Base-by-base conservation (phyloP, 2,888 invertebrate genomes). In the Gymnosoma rotundatum region DNA sequence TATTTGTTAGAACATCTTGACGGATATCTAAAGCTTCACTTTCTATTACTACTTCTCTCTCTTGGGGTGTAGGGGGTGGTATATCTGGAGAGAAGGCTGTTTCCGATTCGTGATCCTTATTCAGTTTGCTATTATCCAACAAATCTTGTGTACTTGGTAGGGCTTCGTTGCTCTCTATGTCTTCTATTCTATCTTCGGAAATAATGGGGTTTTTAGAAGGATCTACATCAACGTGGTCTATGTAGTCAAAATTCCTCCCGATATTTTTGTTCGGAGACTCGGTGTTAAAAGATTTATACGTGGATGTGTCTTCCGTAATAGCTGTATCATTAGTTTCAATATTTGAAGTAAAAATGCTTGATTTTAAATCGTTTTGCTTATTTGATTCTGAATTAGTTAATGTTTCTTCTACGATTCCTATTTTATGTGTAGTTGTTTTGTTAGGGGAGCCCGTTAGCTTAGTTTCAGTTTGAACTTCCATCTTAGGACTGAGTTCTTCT, bases 31-130 rank as follows among this genome's bases (percentile, higher is more conserved):
- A 4, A 18, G 42, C n/a, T 42, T 78, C 83, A 70, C 63, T 50
- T 66, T 83, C 79, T 18, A 83, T 54, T 54, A 72, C 48, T 16
- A 79, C 25, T 38, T 83, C 80, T 38, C 61, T 54, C 32, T 72
- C 66, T 38, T 79, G 75, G 0, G 72, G 72, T 9, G 64, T 60
- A 21, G 78, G 38, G 0, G 83, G 74, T 45, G 70, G 61, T 9
- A 60, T 20, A 3, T 42, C 70, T n/a, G 75, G 70, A 52, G 70
- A 75, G 42, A 38, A 76, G 0, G 64, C 20, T 7, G 3, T 18
- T n/a, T 82, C 81, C 16, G 66, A 20, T 12, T n/a, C 14, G 5
- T 61, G 42, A 20, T 74, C 61, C 6, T 52, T 79, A 0, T 58
- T 8, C 1, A 20, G 21, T 60, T 73, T 66, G 9, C 20, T 32